Percentiles rank a stretch among this genome's conserved stretches.
phyloP scores from a whole-genome alignment of 2,888 invertebrate genomes.

The Deilephila porcellus region DNA sequence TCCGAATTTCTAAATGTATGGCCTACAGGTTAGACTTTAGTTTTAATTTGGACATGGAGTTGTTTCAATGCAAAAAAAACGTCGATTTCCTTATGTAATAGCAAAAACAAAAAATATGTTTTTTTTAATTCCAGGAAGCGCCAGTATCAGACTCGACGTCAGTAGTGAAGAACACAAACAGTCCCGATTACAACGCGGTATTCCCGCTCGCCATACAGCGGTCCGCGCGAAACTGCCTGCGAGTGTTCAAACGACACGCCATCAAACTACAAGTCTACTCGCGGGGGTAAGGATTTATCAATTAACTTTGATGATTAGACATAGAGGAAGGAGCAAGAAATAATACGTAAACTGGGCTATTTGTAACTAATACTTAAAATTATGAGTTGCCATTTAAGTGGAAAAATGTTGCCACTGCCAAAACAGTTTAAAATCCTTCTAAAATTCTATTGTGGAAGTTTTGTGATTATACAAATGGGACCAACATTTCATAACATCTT shows the following conservation, averaged over 20 bases:
- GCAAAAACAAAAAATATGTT: neutral
- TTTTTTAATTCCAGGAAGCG: slow-evolving; percentile 83
- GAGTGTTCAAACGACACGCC: slow-evolving; percentile 94
- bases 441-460: no score
- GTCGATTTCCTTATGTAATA: neutral
- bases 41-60: no score
- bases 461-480: no score
- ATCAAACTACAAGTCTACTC: slow-evolving; percentile 96
- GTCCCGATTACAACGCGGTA: slow-evolving; percentile 94
- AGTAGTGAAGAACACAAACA: slow-evolving; percentile 92
- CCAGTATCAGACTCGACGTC: slow-evolving; percentile 90
- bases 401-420: no score
- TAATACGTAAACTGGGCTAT: no score
- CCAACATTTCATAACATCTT: no score
- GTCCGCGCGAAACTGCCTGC: slow-evolving; percentile 90
- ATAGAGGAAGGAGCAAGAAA: no score
- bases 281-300: slow-evolving; percentile 88
- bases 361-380: no score
- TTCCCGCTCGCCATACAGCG: slow-evolving; percentile 93
- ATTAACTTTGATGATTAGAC: neutral
- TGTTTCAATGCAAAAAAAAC: neutral
- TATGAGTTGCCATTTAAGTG: no score
- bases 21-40: no score
- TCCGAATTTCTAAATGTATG: no score
- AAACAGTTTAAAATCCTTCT: no score